These are phyloP conservation scores for Pseudanteris insignis DNA, from an alignment of 2,888 invertebrate species.

Conservation along the genomic window DNA sequence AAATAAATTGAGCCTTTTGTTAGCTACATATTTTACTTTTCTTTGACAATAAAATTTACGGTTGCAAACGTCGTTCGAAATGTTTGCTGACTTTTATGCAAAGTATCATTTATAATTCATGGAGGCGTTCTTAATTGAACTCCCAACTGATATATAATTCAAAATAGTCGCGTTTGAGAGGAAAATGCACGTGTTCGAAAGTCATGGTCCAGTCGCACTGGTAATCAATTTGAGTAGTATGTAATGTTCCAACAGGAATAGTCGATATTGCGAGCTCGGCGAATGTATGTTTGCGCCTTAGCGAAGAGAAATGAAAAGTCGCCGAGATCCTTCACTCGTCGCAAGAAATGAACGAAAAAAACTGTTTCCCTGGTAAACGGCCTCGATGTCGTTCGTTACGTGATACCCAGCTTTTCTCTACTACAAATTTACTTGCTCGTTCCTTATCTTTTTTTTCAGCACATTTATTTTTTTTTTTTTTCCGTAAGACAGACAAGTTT, in stretches of 20 bases:
- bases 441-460: too few relatives aligned
- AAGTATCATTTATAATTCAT: too few relatives aligned
- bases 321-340: constrained; percentile 35
- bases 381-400: constrained; percentile 32
- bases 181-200: constrained; percentile 11
- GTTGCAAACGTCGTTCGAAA: too few relatives aligned
- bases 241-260: constrained; percentile 32
- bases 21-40: too few relatives aligned
- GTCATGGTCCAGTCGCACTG: constrained; percentile 10
- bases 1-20: too few relatives aligned
- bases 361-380: constrained; percentile 37
- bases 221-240: constrained; percentile 37
- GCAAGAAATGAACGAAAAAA: constrained; percentile 38
- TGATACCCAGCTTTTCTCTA: constrained; percentile 24
- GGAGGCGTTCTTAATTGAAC: constrained; percentile 10
- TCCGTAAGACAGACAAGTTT: too few relatives aligned
- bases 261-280: constrained; percentile 32
- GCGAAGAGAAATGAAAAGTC: constrained; percentile 41
- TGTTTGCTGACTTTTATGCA: too few relatives aligned
- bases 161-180: constrained; percentile 3
- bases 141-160: neutral
- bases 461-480: constrained; percentile 16
- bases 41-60: too few relatives aligned
- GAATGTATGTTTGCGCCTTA: constrained; percentile 32
- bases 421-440: constrained; percentile 23